Conservation (phyloP, 1,140 invertebrate genomes). For the Drosophila sechellia region DNA sequence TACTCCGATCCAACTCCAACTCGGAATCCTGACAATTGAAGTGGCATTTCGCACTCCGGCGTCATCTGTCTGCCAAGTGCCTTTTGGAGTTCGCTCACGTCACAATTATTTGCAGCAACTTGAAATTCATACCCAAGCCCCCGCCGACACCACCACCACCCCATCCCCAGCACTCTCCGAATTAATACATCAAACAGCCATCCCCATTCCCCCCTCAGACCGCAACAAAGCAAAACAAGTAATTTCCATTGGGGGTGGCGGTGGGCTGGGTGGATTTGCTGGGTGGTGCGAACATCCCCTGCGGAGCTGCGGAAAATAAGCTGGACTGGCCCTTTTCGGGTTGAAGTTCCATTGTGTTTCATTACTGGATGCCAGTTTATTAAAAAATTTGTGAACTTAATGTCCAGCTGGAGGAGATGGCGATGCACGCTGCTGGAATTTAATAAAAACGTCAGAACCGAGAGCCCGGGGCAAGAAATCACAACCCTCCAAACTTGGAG, state of each 20-base stretch:
- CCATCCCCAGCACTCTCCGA: constrained; percentile 15
- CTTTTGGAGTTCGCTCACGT: constrained; percentile 71
- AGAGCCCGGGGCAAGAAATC: constrained; percentile 47
- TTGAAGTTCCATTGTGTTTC: constrained; percentile 57
- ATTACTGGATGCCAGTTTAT: constrained; percentile 73
- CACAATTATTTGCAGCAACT: constrained; percentile 80
- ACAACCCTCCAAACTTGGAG: constrained; percentile 45
- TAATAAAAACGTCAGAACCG: constrained; percentile 69
- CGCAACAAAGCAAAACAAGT: constrained; percentile 69
- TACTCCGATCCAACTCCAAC: constrained; percentile 34
- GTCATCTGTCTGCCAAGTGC: constrained; percentile 71
- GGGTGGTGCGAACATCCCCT: neutral
- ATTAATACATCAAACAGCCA: constrained; percentile 69
- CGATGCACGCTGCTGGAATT: constrained; percentile 43
- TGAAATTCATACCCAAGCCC: constrained; percentile 67
- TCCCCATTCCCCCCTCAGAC: constrained; percentile 47
- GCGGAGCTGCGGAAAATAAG: constrained; percentile 14
- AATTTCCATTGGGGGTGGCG: constrained; percentile 50
- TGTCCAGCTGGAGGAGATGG: constrained; percentile 27
- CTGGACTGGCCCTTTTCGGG: constrained; percentile 17
- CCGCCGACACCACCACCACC: no score
- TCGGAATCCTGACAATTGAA: constrained; percentile 60
- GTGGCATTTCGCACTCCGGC: constrained; percentile 65
- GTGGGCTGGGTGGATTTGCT: no score
- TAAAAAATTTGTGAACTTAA: constrained; percentile 77